Evolutionary conservation across 2,113 vertebrate species (phyloP), one percentile per base, ranked within the genome.

Genomic region (Nerophis ophidion): DNA sequence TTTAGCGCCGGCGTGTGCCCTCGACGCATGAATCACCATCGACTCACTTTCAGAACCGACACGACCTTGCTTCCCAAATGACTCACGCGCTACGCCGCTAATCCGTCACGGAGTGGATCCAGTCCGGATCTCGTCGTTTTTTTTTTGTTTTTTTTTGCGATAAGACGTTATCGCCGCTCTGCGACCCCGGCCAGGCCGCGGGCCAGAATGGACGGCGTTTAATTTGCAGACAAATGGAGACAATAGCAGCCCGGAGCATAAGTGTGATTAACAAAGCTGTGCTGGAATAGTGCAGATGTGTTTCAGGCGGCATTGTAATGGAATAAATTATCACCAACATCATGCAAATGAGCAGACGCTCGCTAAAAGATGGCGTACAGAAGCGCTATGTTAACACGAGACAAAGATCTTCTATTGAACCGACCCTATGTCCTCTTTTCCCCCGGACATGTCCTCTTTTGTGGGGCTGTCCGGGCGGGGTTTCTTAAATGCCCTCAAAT

Each of bases 1-100:
- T 42, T 56, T 56, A 56, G 17, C 48, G 45, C 8, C 19, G 48
- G 49, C 26, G 66, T 49, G 44, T 17, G 52, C 47, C 54, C 49
- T 62, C 63, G 4, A 36, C 19, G 49, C 38, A 40, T 69, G 17
- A 72, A 68, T 76, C 65, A 74, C 56, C 63, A 38, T 12, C 57
- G 72, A 67, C 53, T 74, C 66, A 67, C 59, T 66, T 69, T 40
- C 44, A 57, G 49, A 76, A 76, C 62, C 60, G 51, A 57, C 19
- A 33, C 57, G 35, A 57, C 70, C 70, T 76, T 67, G 66, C 42
- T 57, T 17, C 71, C 60, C 48, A 47, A 49, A 51, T 66, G 63
- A 61, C 59, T 78, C 72, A 73, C 57, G 15, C 33, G 66, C 66
- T 57, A 63, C 71, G 61, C 56, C 48, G 62, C 51, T 65, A 33